These are phyloP conservation scores for Alviniconcha marisindica DNA, from an alignment of 1,140 invertebrate species.

Conservation along the genomic window DNA sequence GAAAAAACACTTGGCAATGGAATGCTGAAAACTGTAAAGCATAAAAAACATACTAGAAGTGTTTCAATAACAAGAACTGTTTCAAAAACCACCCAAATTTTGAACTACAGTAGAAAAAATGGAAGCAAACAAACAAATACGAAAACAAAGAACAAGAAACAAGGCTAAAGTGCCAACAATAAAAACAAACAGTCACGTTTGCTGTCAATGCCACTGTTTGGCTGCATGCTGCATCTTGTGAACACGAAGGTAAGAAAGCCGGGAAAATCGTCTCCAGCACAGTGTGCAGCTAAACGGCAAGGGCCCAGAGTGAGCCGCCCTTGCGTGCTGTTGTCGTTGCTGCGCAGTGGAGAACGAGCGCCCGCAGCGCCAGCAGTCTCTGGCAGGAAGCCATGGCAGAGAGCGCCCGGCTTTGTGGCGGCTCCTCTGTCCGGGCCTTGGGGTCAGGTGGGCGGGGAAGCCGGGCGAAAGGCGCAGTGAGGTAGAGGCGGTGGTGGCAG, in stretches of 20 bases:
- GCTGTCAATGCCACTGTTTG: no score
- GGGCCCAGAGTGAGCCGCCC: not conserved
- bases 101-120: no score
- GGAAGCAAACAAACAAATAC: no score
- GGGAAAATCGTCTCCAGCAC: conserved; percentile 17
- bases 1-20: no score
- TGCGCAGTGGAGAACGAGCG: not conserved
- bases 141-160: no score
- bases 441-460: not conserved
- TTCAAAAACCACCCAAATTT: no score
- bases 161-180: no score
- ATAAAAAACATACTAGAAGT: no score
- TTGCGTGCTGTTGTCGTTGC: not conserved
- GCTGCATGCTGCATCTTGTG: not conserved
- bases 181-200: no score
- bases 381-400: not conserved
- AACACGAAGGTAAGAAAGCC: conserved; percentile 17
- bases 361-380: conserved; percentile 27
- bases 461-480: not conserved
- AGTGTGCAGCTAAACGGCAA: not conserved
- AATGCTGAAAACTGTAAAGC: no score
- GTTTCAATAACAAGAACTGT: no score
- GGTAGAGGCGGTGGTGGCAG: not conserved
- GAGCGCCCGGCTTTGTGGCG: not conserved
- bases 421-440: not conserved